Percentiles rank a stretch among this genome's conserved stretches.
phyloP scores from a whole-genome alignment of 1,140 invertebrate species.

The Drosophila pruinosa region DNA sequence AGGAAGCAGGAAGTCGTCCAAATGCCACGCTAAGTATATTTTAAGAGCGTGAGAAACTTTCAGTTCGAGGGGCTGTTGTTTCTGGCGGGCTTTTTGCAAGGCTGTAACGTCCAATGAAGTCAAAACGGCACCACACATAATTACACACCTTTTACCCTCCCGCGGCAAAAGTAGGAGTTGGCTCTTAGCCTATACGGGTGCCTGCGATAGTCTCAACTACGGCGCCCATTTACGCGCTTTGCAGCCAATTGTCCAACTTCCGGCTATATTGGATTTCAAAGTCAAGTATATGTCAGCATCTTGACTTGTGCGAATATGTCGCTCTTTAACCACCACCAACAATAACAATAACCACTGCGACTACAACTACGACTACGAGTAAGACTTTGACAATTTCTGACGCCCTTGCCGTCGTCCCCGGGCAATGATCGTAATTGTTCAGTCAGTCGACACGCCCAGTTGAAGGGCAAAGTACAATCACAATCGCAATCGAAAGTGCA shows the following conservation, averaged over 20 bases:
- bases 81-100: constrained; percentile 70
- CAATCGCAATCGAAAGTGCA: neutral
- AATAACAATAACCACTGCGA: constrained; percentile 1
- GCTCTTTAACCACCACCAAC: constrained; percentile 14
- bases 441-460: constrained; percentile 65
- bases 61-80: constrained; percentile 26
- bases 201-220: constrained; percentile 4
- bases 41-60: constrained; percentile 68
- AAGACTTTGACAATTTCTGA: neutral
- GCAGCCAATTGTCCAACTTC: constrained; percentile 74
- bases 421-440: constrained; percentile 59
- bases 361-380: neutral
- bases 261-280: constrained; percentile 69
- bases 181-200: neutral
- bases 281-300: constrained; percentile 73
- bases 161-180: constrained; percentile 46
- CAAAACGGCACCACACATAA: constrained; percentile 66
- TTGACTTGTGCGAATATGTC: constrained; percentile 35
- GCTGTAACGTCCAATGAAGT: constrained; percentile 42
- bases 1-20: constrained; percentile 53
- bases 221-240: constrained; percentile 40
- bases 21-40: constrained; percentile 36
- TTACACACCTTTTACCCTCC: constrained; percentile 52
- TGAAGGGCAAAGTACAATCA: neutral
- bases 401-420: constrained; percentile 1